phyloP scores from a whole-genome alignment of 2,797 vertebrate species.

The Microctenopoma stevenorrisi region DNA sequence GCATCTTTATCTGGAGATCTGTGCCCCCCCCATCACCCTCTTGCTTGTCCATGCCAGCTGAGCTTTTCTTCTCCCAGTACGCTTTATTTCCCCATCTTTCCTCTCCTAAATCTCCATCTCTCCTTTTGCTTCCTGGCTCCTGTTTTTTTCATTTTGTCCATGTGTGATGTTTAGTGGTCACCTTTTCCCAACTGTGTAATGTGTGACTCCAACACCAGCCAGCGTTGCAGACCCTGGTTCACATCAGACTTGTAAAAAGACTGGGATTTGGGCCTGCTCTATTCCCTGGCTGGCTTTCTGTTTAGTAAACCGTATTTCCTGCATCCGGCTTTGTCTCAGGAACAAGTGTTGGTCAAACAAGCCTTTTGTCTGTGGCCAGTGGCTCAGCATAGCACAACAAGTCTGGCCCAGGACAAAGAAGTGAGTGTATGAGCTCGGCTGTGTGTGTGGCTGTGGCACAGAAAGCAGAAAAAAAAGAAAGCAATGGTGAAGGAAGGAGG shows the following conservation, averaged over 20 bases:
- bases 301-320: slow-evolving; percentile 81
- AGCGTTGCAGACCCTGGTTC: slow-evolving; percentile 52
- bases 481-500: slow-evolving; percentile 36
- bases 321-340: slow-evolving; percentile 85
- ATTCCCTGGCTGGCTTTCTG: slow-evolving; percentile 56
- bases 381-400: slow-evolving; percentile 81
- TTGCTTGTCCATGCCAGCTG: slow-evolving; percentile 43
- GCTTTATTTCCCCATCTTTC: slow-evolving; percentile 10
- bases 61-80: slow-evolving; percentile 29
- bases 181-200: slow-evolving; percentile 71
- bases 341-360: slow-evolving; percentile 90
- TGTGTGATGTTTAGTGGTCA: slow-evolving; percentile 62
- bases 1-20: slow-evolving; percentile 64
- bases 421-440: slow-evolving; percentile 69
- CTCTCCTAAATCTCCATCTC: slow-evolving; percentile 17
- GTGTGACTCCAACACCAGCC: slow-evolving; percentile 55
- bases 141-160: slow-evolving; percentile 2
- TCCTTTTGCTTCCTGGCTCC: slow-evolving; percentile 7
- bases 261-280: slow-evolving; percentile 66
- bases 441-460: slow-evolving; percentile 29
- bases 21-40: slow-evolving; percentile 13
- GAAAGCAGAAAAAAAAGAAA: slow-evolving; percentile 40
- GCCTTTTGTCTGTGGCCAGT: slow-evolving; percentile 87
- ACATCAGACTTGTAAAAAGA: slow-evolving; percentile 75
- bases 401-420: slow-evolving; percentile 83